Evolutionary conservation across 2,888 invertebrate species (phyloP), one percentile per base, ranked within the genome.

Genomic region (Leptarthrus brevirostris): DNA sequence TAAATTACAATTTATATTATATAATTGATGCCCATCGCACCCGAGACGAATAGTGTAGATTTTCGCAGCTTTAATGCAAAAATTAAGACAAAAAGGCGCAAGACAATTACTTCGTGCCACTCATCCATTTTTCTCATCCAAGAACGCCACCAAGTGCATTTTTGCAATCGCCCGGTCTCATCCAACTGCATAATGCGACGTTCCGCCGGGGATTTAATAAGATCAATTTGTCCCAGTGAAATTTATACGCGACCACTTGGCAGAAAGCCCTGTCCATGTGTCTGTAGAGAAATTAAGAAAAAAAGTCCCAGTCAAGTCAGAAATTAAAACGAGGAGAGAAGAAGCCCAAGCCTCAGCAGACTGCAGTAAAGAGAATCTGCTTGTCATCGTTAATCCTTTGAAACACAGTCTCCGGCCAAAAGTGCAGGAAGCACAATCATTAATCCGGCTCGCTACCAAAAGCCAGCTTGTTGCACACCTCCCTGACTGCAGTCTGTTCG

Each of bases 211-310:
- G 36, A 20, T 52, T 69, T 69, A 69, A 69, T 69, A 69, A 69
- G 69, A 69, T 69, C 69, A 69, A 69, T 69, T 69, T 69, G 69
- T 69, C 69, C 61, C 49, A 22, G 52, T 20, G 34, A 52, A 66
- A 66, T 66, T 66, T 66, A 66, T 66, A 47, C 47, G 47, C 64
- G 44, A 47, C 64, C 47, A 69, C 52, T 69, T 69, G 69, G 69
- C 69, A 69, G 20, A 18, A 26, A n/a, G 52, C 52, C 52, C 20
- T 22, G 47, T 47, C 24, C 64, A 3, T n/a, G 8, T 44, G 64
- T 26, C 36, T n/a, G 64, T 18, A 6, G 10, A 20, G 47, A 64
- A 36, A 40, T 36, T 61, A 40, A 40, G 14, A 34, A 8, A 61
- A 36, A 22, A 40, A 47, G 22, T 6, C 16, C 64, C 6, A n/a